These are phyloP conservation scores for Drosophila athabasca DNA, from an alignment of 1,140 invertebrate genomes.

Conservation along the genomic window DNA sequence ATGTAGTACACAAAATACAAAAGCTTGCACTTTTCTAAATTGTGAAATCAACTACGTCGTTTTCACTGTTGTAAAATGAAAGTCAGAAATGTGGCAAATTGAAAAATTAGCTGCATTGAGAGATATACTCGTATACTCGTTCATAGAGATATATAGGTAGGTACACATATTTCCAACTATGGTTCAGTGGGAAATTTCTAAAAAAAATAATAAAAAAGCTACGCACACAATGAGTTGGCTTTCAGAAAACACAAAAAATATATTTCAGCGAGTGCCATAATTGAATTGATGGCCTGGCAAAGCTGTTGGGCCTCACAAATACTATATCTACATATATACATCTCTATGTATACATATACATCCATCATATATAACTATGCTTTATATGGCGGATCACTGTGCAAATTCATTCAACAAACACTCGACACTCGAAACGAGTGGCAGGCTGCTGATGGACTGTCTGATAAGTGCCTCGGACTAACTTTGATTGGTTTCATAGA, in stretches of 20 bases:
- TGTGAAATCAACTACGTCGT: constrained; percentile 64
- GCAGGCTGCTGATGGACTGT: constrained; percentile 37
- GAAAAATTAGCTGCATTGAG: constrained; percentile 62
- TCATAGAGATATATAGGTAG: neutral
- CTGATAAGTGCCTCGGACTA: constrained; percentile 39
- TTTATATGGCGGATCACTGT: constrained; percentile 36
- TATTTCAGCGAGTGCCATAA: constrained; percentile 50
- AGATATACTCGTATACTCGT: neutral
- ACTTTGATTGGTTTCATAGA: constrained; percentile 29
- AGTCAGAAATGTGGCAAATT: constrained; percentile 68
- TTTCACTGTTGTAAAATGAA: constrained; percentile 58
- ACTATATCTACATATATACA: constrained; percentile 18
- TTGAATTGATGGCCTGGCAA: constrained; percentile 76
- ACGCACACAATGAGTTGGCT: constrained; percentile 63
- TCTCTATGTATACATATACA: constrained; percentile 13
- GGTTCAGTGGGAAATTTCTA: constrained; percentile 55
- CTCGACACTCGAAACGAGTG: constrained; percentile 49
- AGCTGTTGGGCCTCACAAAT: constrained; percentile 51
- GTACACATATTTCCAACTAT: constrained; percentile 2
- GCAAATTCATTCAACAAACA: constrained; percentile 67
- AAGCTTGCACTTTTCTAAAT: constrained; percentile 74
- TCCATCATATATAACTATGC: constrained; percentile 24
- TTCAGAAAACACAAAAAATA: constrained; percentile 45
- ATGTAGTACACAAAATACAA: constrained; percentile 12
- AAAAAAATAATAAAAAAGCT: constrained; percentile 23